These are phyloP conservation scores for Tauraco erythrolophus DNA, from an alignment of 2,113 vertebrate genomes.

Conservation along the genomic window DNA sequence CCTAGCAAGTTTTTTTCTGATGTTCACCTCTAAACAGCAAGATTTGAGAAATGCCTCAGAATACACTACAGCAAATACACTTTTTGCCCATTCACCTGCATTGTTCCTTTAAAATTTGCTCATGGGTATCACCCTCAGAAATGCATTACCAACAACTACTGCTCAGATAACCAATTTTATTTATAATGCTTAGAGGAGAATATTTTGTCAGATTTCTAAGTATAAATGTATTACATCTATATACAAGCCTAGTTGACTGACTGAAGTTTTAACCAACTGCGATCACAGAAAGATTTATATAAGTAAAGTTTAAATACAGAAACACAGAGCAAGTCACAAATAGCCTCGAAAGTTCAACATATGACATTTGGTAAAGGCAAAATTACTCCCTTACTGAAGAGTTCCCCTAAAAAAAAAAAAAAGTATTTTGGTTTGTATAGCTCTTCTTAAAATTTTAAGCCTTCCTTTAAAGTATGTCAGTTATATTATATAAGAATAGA, in stretches of 20 bases:
- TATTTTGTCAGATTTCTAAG: not conserved
- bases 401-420: not conserved
- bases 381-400: not conserved
- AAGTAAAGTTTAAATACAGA: conserved; percentile 33
- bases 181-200: not conserved
- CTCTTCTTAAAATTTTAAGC: not conserved
- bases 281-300: not conserved
- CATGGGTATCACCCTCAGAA: not conserved
- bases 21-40: conserved; percentile 24
- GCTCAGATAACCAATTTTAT: not conserved
- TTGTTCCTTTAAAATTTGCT: not conserved
- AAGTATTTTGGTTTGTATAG: not conserved
- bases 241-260: not conserved
- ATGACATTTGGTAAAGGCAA: not conserved
- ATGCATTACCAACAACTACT: not conserved
- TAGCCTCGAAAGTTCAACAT: not conserved
- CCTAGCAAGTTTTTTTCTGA: conserved; percentile 6
- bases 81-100: not conserved
- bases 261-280: not conserved
- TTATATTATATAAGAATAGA: not conserved
- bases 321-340: not conserved
- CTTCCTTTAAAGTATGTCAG: not conserved
- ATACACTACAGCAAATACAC: not conserved
- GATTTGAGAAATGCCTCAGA: conserved; percentile 22
- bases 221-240: not conserved